Conservation (phyloP, 2,888 invertebrate species). For the Ophion costatus region DNA sequence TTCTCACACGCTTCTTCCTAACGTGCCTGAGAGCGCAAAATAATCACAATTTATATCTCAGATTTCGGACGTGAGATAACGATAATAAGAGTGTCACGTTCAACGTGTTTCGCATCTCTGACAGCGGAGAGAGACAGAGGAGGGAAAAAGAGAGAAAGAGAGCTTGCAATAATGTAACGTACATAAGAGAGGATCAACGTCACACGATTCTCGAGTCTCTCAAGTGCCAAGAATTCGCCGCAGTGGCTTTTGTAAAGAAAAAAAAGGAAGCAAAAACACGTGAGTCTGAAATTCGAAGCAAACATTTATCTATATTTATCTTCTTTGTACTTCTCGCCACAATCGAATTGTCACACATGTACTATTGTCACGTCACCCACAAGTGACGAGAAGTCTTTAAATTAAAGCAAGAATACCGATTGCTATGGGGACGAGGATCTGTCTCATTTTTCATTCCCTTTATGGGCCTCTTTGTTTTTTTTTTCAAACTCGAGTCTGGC, state of each 20-base stretch:
- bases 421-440: no score
- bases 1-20: neutral
- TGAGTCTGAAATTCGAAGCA: neutral
- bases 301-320: no score
- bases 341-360: no score
- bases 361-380: no score
- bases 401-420: no score
- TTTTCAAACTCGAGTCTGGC: neutral
- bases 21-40: neutral
- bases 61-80: constrained; percentile 12
- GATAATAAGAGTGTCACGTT: constrained; percentile 32
- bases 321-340: no score
- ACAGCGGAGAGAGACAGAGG: neutral
- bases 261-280: neutral
- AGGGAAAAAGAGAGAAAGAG: neutral
- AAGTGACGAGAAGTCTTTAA: no score
- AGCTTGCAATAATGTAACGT: neutral
- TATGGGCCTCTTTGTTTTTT: no score
- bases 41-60: constrained; percentile 14
- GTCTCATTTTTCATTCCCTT: no score
- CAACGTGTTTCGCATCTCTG: constrained; percentile 9
- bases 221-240: constrained; percentile 26
- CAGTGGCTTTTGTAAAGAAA: constrained; percentile 18
- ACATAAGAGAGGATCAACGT: constrained; percentile 22
- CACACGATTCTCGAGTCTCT: constrained; percentile 42